Percentiles rank a stretch among this genome's conserved stretches.
phyloP scores from a whole-genome alignment of 2,888 invertebrate genomes.

The Cheilosia pagana region DNA sequence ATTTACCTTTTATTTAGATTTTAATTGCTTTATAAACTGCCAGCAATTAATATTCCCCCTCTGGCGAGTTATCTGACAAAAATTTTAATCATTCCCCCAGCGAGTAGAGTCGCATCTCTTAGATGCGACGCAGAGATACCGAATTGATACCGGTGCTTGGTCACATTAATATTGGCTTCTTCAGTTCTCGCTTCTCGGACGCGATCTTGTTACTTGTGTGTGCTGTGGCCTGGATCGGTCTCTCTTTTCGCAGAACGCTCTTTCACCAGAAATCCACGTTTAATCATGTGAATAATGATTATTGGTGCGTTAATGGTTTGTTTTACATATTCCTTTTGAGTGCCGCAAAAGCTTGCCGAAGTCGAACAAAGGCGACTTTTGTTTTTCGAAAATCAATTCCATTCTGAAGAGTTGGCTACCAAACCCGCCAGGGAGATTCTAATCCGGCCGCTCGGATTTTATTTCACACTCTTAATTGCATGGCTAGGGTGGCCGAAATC shows the following conservation, averaged over 20 bases:
- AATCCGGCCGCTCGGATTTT: constrained; percentile 65
- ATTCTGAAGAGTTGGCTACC: constrained; percentile 53
- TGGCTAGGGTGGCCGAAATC: constrained; percentile 73
- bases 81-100: constrained; percentile 65
- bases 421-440: constrained; percentile 40
- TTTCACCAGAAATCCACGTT: constrained; percentile 70
- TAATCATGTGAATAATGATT: constrained; percentile 82
- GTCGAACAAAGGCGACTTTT: constrained; percentile 22
- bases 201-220: neutral
- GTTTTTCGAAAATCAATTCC: constrained; percentile 57
- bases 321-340: constrained; percentile 79
- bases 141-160: constrained; percentile 20
- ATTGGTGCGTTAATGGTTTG: constrained; percentile 83
- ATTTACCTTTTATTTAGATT: constrained; percentile 71
- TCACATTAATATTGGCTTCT: constrained; percentile 45
- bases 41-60: constrained; percentile 68
- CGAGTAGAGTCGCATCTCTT: constrained; percentile 39
- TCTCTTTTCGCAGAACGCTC: constrained; percentile 56
- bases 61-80: constrained; percentile 63
- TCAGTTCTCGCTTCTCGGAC: constrained; percentile 18
- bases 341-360: constrained; percentile 63
- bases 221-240: no score
- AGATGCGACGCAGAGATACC: constrained; percentile 65
- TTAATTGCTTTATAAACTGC: constrained; percentile 76
- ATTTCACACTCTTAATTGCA: constrained; percentile 75